A percentile compares a stretch with the other conserved stretches of the same genome.
phyloP scores from a whole-genome alignment of 1,140 invertebrate species.

The Eciton burchellii region DNA sequence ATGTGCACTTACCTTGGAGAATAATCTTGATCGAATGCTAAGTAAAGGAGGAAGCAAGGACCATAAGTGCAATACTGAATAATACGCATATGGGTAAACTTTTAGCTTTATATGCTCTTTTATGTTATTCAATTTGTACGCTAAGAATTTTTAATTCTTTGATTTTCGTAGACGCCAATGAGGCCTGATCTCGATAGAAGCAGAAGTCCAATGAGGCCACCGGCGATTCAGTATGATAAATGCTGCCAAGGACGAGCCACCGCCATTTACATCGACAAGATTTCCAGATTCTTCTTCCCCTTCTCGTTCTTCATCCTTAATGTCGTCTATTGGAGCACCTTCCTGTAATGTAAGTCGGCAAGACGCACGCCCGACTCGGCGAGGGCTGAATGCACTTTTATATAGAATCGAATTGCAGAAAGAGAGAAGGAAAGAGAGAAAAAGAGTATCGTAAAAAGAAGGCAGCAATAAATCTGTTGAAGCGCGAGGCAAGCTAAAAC shows the following conservation, averaged over 20 bases:
- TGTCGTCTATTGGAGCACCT: constrained; percentile 95
- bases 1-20: constrained; percentile 20
- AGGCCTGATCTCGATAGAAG: constrained; percentile 83
- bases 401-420: constrained; percentile 3
- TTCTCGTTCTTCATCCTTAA: constrained; percentile 95
- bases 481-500: neutral
- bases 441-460: neutral
- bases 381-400: constrained; percentile 9
- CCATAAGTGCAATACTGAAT: neutral
- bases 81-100: neutral
- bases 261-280: constrained; percentile 94
- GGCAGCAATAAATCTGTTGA: constrained; percentile 17
- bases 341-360: constrained; percentile 86
- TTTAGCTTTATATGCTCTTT: constrained; percentile 11
- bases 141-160: neutral
- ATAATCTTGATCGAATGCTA: neutral
- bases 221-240: constrained; percentile 90
- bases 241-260: constrained; percentile 94
- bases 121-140: neutral
- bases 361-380: neutral
- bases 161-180: constrained; percentile 82
- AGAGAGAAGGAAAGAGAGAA: neutral
- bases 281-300: constrained; percentile 94
- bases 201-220: constrained; percentile 81
- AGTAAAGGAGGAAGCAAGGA: neutral